Base-by-base conservation (phyloP, 1,140 invertebrate species). In the Acyrthosiphon pisum region DNA sequence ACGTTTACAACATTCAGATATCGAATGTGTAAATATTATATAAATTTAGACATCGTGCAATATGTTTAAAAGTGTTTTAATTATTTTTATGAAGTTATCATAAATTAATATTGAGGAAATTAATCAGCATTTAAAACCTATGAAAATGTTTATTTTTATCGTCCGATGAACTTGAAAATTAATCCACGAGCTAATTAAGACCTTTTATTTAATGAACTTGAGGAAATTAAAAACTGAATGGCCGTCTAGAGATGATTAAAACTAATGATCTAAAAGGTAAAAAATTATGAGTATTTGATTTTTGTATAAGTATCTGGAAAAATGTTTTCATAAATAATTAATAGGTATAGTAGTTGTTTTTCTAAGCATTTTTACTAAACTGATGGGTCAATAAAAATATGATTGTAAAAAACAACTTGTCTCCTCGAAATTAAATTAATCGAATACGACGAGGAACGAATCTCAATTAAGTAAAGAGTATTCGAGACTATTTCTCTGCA, bases 211-310 rank as follows among this genome's bases (percentile, higher is more conserved):
- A n/a, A 76, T n/a, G 22, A 18, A 76, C 18, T 76, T n/a, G 3
- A 76, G 14, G n/a, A n/a, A 76, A 76, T n/a, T 76, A 76, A 76
- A 76, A 76, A 76, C n/a, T 76, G 60, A n/a, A 76, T 76, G 60
- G 60, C 30, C 14, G 60, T 76, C 60, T 68, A 76, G 14, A 76
- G 30, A 76, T 76, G 4, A 76, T 68, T 68, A 76, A 53, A 76
- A 76, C 30, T n/a, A 76, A 76, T 76, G n/a, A n/a, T 18, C n/a
- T 76, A 18, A 18, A 20, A 76, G 30, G 14, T n/a, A 35, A 76
- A 76, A 0, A 76, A n/a, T 76, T 76, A n/a, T n/a, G 6, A n/a
- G 14, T 76, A 20, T 76, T 76, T 76, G 60, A n/a, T 76, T n/a
- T 76, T 35, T 18, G 1, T n/a, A 76, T 46, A 46, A 44, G 2